Base-by-base conservation (phyloP, 2,888 invertebrate species). In the Napeogenes sylphis region DNA sequence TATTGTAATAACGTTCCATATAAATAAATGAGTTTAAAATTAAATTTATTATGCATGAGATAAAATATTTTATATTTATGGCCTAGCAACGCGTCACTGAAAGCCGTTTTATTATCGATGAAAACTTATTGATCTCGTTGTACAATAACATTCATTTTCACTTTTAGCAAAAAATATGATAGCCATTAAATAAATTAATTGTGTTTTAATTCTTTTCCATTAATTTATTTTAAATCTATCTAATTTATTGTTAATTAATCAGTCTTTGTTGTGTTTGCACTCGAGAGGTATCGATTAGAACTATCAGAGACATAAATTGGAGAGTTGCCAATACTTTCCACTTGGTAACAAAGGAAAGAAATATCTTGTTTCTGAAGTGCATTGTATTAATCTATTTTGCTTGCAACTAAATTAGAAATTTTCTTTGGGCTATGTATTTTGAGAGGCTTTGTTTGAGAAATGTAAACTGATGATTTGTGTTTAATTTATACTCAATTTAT, bases 221-320 rank as follows among this genome's bases (percentile, higher is more conserved):
- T 30, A 51, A 51, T 21, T 30, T 30, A 30, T 60, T 60, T 54
- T 60, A 56, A 14, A 53, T 57, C 47, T 42, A 57, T 58, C 56
- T 42, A 42, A 60, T 64, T 54, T 46, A 60, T 60, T 60, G 60
- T 67, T 71, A 72, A 72, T 70, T 68, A 72, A 67, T 65, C 56
- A 66, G 68, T 58, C 68, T 66, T 63, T 66, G 64, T 66, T 68
- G 66, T 61, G 61, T 66, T 66, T 58, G 64, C 65, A 63, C 62
- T 53, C 53, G 55, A 60, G 62, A 71, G 64, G 61, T 70, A 64
- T 64, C 68, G 71, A 72, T 71, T 71, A 70, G 68, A 69, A 68
- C 67, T 68, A 68, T 68, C 68, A 65, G 59, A 61, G 63, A 67
- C 62, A 63, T 63, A 66, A 70, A 71, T 70, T 71, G 71, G 71